phyloP scores from a whole-genome alignment of 2,888 invertebrate species.

The Flabesymbios commensalis region DNA sequence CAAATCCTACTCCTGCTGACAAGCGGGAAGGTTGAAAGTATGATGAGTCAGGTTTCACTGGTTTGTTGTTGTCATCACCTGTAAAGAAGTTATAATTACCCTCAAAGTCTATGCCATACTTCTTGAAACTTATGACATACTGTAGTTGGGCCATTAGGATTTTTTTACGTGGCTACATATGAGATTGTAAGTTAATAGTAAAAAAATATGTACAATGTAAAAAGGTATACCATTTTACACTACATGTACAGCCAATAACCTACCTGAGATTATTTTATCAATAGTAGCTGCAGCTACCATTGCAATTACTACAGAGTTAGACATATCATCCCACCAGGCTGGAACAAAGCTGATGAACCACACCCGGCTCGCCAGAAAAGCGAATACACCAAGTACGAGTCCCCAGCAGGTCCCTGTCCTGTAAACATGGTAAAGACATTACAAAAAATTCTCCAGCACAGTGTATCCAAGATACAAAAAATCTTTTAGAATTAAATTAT shows the following conservation, averaged over 20 bases:
- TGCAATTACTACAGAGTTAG: slow-evolving; percentile 54
- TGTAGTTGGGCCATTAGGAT: too few species aligned
- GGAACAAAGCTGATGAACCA: slow-evolving; percentile 58
- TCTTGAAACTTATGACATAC: too few species aligned
- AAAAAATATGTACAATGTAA: too few species aligned
- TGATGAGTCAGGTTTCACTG: too few species aligned
- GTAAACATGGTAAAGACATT: slow-evolving; percentile 11
- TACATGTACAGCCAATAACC: too few species aligned
- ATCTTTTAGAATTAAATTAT: too few species aligned
- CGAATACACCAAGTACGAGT: slow-evolving; percentile 51
- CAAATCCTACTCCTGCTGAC: slow-evolving; percentile 50
- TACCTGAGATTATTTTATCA: slow-evolving; percentile 52
- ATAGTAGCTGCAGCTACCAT: slow-evolving; percentile 48
- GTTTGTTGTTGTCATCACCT: slow-evolving; percentile 17
- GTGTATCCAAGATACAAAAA: not conserved
- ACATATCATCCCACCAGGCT: slow-evolving; percentile 54
- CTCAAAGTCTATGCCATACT: too few species aligned
- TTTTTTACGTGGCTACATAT: too few species aligned
- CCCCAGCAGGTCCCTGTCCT: slow-evolving; percentile 53
- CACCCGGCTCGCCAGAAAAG: slow-evolving; percentile 50
- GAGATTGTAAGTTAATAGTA: too few species aligned
- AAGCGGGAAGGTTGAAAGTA: slow-evolving; percentile 39
- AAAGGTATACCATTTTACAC: too few species aligned
- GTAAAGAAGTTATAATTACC: not conserved
- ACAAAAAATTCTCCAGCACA: not conserved